These are phyloP conservation scores for Hydropsyche tenuis DNA, from an alignment of 1,140 invertebrate species.

Conservation along the genomic window DNA sequence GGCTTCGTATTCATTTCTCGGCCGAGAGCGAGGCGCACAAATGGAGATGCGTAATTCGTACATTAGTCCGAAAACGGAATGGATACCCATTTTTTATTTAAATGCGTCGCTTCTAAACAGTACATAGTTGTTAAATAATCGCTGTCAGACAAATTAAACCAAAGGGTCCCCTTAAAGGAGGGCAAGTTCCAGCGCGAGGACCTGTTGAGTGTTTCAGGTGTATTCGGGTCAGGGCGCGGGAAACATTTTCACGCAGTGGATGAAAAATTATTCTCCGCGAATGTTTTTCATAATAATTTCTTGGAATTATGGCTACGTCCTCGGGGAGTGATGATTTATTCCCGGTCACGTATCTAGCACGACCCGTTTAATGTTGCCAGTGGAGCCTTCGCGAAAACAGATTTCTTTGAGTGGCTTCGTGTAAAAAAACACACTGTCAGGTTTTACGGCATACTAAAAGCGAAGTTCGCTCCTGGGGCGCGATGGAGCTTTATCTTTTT, in stretches of 20 bases:
- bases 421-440: background rate
- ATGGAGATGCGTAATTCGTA: no score
- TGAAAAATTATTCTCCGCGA: conserved; percentile 4
- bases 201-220: no score
- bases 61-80: no score
- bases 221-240: no score
- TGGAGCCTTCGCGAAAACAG: background rate
- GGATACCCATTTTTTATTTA: no score
- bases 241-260: background rate
- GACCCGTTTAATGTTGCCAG: conserved; percentile 29
- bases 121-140: no score
- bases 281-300: background rate
- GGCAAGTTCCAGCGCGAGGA: no score
- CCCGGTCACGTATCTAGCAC: conserved; percentile 32
- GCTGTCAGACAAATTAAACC: no score
- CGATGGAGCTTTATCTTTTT: no score
- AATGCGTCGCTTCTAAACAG: no score
- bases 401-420: conserved; percentile 14
- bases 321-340: conserved; percentile 37
- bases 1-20: conserved; percentile 13
- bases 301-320: background rate
- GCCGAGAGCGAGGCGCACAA: no score
- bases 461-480: background rate
- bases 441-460: conserved; percentile 4
- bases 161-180: no score